Evolutionary conservation across 2,797 vertebrate species (phyloP), one percentile per base, ranked within the genome.

Genomic region (Chaunax sp.): DNA sequence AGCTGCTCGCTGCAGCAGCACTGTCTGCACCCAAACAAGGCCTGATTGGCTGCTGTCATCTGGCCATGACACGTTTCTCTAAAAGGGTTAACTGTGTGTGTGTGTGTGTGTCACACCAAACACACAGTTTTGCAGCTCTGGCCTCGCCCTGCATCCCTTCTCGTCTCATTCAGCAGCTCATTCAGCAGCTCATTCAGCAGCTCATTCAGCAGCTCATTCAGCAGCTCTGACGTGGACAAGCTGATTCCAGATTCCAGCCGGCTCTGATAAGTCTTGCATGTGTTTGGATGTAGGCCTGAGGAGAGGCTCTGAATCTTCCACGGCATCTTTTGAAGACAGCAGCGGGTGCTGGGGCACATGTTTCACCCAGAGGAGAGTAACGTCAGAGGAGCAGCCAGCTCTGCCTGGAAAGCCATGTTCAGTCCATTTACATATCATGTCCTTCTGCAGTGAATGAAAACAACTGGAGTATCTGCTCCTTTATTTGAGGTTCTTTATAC

Each of bases 191-290:
- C n/a, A n/a, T n/a, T n/a, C n/a, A n/a, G n/a, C n/a, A n/a, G n/a
- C n/a, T n/a, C n/a, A n/a, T n/a, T n/a, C n/a, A n/a, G n/a, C n/a
- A n/a, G n/a, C n/a, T n/a, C n/a, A n/a, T n/a, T 65, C 45, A 16
- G 41, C 66, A 26, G 73, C 18, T 3, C 59, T 53, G 69, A 76
- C 75, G 78, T 51, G 26, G 74, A 75, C 63, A 77, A 77, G 23
- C 38, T 5, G 51, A 40, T 74, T 68, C 56, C 69, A 60, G 47
- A 73, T 65, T 68, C 63, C 25, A 33, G 57, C 25, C 41, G 74
- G 64, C 67, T 51, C 41, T 60, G 66, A 74, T 80, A 61, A 86
- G 69, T 78, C 47, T 61, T 77, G 72, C 69, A 78, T 80, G 76
- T 69, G 45, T 78, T 66, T 63, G 64, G 43, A 61, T 45, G 53